Evolutionary conservation across 2,888 invertebrate species (phyloP).

Genomic region (Cynaeus angustus): DNA sequence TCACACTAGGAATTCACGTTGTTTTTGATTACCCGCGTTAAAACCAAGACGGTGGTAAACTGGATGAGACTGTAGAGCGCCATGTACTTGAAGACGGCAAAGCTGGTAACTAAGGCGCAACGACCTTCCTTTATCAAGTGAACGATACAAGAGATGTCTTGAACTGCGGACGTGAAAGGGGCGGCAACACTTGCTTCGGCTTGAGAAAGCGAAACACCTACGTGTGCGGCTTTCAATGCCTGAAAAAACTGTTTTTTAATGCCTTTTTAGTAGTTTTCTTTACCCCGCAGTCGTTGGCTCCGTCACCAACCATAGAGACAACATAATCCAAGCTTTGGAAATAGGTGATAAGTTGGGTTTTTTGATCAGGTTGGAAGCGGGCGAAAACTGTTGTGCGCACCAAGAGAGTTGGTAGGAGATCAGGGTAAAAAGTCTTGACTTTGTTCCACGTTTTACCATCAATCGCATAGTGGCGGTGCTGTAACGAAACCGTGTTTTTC

Average conservation of each 20-base stretch:
- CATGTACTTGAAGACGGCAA: slow-evolving; percentile 94
- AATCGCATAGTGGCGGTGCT: slow-evolving; percentile 74
- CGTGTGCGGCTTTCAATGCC: slow-evolving; percentile 90
- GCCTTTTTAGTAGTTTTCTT: slow-evolving; percentile 47
- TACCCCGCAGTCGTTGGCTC: slow-evolving; percentile 90
- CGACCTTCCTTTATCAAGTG: slow-evolving; percentile 88
- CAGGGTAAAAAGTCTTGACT: slow-evolving; percentile 80
- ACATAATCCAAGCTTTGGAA: slow-evolving; percentile 82
- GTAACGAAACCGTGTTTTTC: no score
- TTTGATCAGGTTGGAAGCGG: slow-evolving; percentile 88
- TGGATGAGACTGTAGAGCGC: slow-evolving; percentile 92
- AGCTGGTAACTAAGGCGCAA: slow-evolving; percentile 90
- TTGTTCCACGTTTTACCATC: slow-evolving; percentile 86
- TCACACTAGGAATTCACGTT: no score
- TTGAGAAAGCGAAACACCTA: slow-evolving; percentile 90
- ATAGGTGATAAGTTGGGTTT: slow-evolving; percentile 82
- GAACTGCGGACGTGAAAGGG: slow-evolving; percentile 89
- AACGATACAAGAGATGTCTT: slow-evolving; percentile 88
- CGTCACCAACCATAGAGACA: slow-evolving; percentile 81
- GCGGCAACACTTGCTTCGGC: slow-evolving; percentile 93
- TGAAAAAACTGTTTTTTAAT: slow-evolving; percentile 52
- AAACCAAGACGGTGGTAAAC: slow-evolving; percentile 86
- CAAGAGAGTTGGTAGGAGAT: slow-evolving; percentile 80
- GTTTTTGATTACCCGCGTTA: slow-evolving; percentile 63
- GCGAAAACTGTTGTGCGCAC: slow-evolving; percentile 86